Evolutionary conservation across 2,888 invertebrate species (phyloP), one percentile per base, ranked within the genome.

Genomic region (Mimas tiliae): DNA sequence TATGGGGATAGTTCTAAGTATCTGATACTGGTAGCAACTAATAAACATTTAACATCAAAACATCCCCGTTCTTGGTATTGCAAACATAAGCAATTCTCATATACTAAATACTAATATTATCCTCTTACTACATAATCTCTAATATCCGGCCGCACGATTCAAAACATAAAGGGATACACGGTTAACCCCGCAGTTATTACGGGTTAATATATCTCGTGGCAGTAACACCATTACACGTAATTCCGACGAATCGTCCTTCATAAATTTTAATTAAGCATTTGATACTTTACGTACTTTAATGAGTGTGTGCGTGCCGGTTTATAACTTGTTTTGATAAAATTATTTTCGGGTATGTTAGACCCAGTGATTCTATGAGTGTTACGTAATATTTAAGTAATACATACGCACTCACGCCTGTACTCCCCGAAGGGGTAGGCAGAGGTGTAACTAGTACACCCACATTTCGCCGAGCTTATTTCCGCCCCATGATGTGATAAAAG

Each of bases 181-280:
- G 58, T 58, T 83, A 77, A 78, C 80, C 80, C 77, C 70, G 66
- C 77, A 72, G 79, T 81, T 81, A 84, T 84, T 83, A 83, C 74
- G 78, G 78, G 83, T 80, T 83, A 81, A 84, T 82, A 84, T 84
- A 82, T 82, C 84, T 79, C 77, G 77, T 73, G 74, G 70, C 70
- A 74, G 71, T 79, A 78, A 78, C 79, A 83, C 77, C 74, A 42
- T 75, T 76, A 73, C 51, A 79, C 79, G 77, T 78, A 78, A 80
- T 80, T 81, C 80, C 74, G 81, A 81, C 81, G 78, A 86, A 84
- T 86, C 79, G 83, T 82, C 80, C 78, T 78, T 84, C 79, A 86
- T 89, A 88, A 87, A 87, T 89, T 88, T 87, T 89, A 89, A 89
- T 89, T 86, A 87, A 82, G 77, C 82, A 85, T 87, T 85, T 88